These are phyloP conservation scores for Hypomecis atomaria DNA, from an alignment of 2,888 invertebrate species.

Conservation along the genomic window DNA sequence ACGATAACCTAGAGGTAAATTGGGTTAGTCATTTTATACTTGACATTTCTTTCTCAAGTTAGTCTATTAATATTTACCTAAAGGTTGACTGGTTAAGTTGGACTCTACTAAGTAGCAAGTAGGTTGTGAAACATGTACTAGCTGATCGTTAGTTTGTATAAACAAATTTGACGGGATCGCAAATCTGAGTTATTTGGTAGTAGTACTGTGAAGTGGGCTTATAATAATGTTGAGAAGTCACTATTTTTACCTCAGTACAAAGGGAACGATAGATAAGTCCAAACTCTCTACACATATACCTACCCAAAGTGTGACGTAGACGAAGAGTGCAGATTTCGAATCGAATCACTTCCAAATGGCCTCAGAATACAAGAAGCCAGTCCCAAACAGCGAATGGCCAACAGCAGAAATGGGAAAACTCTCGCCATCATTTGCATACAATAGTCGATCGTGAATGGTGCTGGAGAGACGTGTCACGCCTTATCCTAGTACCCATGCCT, in stretches of 20 bases:
- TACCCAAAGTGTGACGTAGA: too few species aligned
- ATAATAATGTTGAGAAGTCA: too few species aligned
- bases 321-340: too few species aligned
- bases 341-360: not conserved
- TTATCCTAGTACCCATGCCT: constrained; percentile 5
- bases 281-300: too few species aligned
- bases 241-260: too few species aligned
- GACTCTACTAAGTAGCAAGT: not conserved
- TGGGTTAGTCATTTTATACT: not conserved
- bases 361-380: not conserved
- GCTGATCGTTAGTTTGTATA: too few species aligned
- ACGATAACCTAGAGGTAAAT: constrained; percentile 1
- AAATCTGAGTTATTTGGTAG: too few species aligned
- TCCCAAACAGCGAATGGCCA: constrained; percentile 16
- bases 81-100: not conserved
- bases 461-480: constrained; percentile 53
- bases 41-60: not conserved
- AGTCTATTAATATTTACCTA: not conserved
- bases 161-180: too few species aligned
- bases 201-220: too few species aligned
- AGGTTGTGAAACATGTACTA: too few species aligned
- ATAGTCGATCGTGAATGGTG: constrained; percentile 72
- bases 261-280: too few species aligned
- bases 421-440: constrained; percentile 76
- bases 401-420: constrained; percentile 57